Percentiles rank a stretch among this genome's conserved stretches.
Conservation (phyloP, 2,888 invertebrate species). For the Melanotus villosus region DNA sequence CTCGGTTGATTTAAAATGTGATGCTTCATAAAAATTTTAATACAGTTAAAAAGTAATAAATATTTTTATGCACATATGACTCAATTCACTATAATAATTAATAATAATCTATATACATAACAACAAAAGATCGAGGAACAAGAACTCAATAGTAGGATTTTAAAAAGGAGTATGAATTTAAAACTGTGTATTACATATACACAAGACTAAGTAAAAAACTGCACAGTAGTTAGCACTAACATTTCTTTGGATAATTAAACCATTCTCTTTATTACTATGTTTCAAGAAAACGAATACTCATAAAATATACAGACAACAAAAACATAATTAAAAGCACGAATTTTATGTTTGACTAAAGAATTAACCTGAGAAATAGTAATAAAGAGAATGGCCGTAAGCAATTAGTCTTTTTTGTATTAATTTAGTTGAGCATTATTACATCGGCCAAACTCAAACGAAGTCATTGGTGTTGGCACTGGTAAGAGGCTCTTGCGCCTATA, state of each 20-base stretch:
- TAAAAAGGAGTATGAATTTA: conserved; percentile 30
- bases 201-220: conserved; percentile 36
- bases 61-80: conserved; percentile 31
- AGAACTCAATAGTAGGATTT: conserved; percentile 30
- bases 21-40: conserved; percentile 34
- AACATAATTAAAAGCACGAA: conserved; percentile 17
- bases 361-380: conserved; percentile 23
- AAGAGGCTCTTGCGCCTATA: conserved; percentile 87
- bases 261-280: conserved; percentile 30
- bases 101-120: conserved; percentile 34
- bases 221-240: conserved; percentile 36
- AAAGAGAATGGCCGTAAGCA: conserved; percentile 34
- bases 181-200: conserved; percentile 35
- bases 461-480: conserved; percentile 85
- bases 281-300: conserved; percentile 16
- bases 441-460: conserved; percentile 74
- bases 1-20: conserved; percentile 29
- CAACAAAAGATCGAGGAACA: conserved; percentile 39
- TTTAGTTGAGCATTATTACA: conserved; percentile 43
- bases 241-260: conserved; percentile 39
- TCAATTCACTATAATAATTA: conserved; percentile 19
- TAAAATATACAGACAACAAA: conserved; percentile 18
- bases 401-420: conserved; percentile 38
- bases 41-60: conserved; percentile 37
- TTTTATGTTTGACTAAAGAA: neutral